These are phyloP conservation scores for Agrypnia vestita DNA, from an alignment of 1,140 invertebrate species.

Conservation along the genomic window DNA sequence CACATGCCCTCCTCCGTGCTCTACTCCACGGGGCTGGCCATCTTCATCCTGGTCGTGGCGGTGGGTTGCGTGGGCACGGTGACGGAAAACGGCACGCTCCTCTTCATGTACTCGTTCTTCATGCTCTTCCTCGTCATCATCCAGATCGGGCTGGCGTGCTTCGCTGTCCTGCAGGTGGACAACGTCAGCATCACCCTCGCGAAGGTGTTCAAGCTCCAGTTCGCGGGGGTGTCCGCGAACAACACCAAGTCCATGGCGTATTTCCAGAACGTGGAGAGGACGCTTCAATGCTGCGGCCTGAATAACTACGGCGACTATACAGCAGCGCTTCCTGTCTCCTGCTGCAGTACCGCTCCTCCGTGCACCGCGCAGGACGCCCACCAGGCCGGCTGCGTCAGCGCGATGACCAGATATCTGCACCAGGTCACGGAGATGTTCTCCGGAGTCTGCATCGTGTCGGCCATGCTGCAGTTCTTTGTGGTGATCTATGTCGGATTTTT, in stretches of 20 bases:
- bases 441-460: constrained; percentile 14
- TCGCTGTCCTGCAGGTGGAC: constrained; percentile 34
- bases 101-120: constrained; percentile 40
- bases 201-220: constrained; percentile 4
- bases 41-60: constrained; percentile 17
- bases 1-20: background rate
- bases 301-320: background rate
- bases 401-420: constrained; percentile 10
- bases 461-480: constrained; percentile 27
- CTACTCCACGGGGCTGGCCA: constrained; percentile 14
- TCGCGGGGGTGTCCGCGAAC: background rate
- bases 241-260: background rate
- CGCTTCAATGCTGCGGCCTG: constrained; percentile 16
- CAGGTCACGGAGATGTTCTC: constrained; percentile 24
- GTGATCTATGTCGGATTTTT: constrained; percentile 35
- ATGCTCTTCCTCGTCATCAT: constrained; percentile 29
- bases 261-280: background rate
- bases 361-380: background rate
- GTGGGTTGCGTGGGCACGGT: constrained; percentile 22
- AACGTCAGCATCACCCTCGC: background rate
- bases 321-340: background rate
- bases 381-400: background rate
- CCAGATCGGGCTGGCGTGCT: constrained; percentile 17
- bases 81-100: constrained; percentile 22
- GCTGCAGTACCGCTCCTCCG: background rate